Evolutionary conservation across 2,797 vertebrate genomes (phyloP), one percentile per base, ranked within the genome.

Genomic region (Pelochelys cantorii): DNA sequence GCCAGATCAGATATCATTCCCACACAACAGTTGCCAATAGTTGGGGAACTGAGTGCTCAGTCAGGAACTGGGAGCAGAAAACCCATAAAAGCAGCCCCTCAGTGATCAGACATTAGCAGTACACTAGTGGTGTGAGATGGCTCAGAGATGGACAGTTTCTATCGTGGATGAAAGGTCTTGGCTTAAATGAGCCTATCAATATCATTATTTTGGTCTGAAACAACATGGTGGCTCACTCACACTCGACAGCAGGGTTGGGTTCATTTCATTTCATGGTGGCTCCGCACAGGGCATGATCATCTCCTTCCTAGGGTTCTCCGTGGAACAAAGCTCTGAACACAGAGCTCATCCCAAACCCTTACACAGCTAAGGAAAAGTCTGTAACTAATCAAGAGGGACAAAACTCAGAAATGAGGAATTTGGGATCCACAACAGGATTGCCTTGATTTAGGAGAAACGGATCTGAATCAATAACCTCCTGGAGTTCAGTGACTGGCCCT

Each of bases 181-280:
- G 87, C 83, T 90, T 62, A 92, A 81, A 81, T 78, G 42, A 85
- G 68, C 90, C 83, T 84, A 15, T 81, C 88, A 90, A 83, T 90
- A 85, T 68, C 52, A 85, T 88, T 88, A 87, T 92, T 92, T 83
- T 88, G 57, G 0, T 88, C 68, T 78, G 81, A 48, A 89, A 79
- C 59, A 13, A 62, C 59, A 31, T 31, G 27, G 59, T 62, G 59
- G 59, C 59, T 62, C 59, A 31, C 27, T 62, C 12, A 62, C 59
- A 31, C 59, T 62, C 12, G 14, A 29, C 59, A 54, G 53, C 53
- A 93, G 85, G 54, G 87, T 74, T 84, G 59, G 54, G 68, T 83
- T 79, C 74, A 12, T 60, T 85, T 48, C 85, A 48, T 60, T 27
- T 60, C 23, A 11, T 56, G 25, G 23, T 60, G 25, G 57, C 27